Conservation (phyloP, 1,140 invertebrate genomes). For the Drosophila yakuba region DNA sequence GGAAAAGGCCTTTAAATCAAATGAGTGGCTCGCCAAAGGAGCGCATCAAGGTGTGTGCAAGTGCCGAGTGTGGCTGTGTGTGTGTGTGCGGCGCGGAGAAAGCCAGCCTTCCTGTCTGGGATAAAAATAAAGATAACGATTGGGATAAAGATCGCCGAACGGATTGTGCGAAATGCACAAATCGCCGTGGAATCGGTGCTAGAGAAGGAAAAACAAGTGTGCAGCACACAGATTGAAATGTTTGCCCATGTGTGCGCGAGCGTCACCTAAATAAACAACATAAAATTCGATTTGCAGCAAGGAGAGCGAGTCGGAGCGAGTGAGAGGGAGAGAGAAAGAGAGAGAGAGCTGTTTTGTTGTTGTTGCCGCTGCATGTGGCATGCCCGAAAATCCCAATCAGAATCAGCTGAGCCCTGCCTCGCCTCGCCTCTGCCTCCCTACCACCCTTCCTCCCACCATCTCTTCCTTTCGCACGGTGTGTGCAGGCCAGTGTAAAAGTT, state of each 20-base stretch:
- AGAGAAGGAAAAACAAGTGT: slow-evolving; percentile 44
- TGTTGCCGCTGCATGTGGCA: slow-evolving; percentile 41
- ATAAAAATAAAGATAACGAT: not conserved
- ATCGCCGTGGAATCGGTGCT: slow-evolving; percentile 7
- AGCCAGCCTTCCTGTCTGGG: slow-evolving; percentile 9
- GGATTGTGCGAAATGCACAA: not conserved
- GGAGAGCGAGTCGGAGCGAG: slow-evolving; percentile 5
- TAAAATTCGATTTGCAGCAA: slow-evolving; percentile 22
- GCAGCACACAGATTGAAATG: slow-evolving; percentile 32
- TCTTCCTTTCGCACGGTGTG: not conserved
- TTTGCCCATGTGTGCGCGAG: slow-evolving; percentile 22
- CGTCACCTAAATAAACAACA: slow-evolving; percentile 28
- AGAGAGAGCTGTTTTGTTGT: slow-evolving; percentile 1
- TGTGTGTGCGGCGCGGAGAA: slow-evolving; percentile 10
- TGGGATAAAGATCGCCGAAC: slow-evolving; percentile 11
- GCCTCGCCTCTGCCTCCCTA: not conserved
- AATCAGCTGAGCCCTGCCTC: slow-evolving; percentile 27
- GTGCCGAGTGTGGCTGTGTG: not conserved
- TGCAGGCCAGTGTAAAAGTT: slow-evolving; percentile 29
- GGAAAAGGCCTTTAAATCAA: slow-evolving; percentile 33
- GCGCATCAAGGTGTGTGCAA: slow-evolving; percentile 22
- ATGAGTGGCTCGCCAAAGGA: slow-evolving; percentile 15
- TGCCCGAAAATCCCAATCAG: slow-evolving; percentile 25
- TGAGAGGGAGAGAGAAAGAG: not conserved
- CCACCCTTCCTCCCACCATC: no score